phyloP scores from a whole-genome alignment of 2,888 invertebrate species.

The Julus scandinavius region DNA sequence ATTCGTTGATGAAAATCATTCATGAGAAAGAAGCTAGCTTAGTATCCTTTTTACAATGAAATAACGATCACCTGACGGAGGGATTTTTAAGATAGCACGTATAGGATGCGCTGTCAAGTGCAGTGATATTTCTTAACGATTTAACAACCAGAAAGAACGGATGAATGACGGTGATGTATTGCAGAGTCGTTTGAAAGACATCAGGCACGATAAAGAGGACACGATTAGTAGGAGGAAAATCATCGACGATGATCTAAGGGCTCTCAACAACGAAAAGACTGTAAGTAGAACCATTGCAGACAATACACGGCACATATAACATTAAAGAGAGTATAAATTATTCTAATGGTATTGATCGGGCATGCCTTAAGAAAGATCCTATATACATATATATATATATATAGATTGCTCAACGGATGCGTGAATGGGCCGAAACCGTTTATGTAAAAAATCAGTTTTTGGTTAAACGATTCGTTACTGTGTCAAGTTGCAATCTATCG shows the following conservation, averaged over 20 bases:
- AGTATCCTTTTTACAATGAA: conserved; percentile 53
- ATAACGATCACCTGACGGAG: background rate
- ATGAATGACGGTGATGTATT: conserved; percentile 21
- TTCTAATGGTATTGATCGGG: no score
- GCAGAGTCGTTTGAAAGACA: conserved; percentile 51
- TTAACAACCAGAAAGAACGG: conserved; percentile 41
- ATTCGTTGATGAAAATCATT: conserved; percentile 48
- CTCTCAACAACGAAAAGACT: conserved; percentile 51
- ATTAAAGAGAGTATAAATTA: no score
- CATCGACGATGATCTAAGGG: conserved; percentile 51
- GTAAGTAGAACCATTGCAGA: background rate
- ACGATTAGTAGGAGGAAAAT: conserved; percentile 48
- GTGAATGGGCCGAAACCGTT: no score
- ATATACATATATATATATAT: no score
- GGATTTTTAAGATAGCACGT: background rate
- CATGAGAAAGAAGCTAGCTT: conserved; percentile 46
- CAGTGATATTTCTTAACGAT: background rate
- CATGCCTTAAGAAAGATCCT: no score
- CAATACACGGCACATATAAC: no score
- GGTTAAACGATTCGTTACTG: no score
- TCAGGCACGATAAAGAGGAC: conserved; percentile 50
- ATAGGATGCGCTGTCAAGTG: background rate
- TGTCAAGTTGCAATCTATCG: no score
- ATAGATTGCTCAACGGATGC: no score
- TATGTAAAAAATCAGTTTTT: no score